Evolutionary conservation across 2,113 vertebrate genomes (phyloP).

Genomic region (Oncorhynchus mykiss): DNA sequence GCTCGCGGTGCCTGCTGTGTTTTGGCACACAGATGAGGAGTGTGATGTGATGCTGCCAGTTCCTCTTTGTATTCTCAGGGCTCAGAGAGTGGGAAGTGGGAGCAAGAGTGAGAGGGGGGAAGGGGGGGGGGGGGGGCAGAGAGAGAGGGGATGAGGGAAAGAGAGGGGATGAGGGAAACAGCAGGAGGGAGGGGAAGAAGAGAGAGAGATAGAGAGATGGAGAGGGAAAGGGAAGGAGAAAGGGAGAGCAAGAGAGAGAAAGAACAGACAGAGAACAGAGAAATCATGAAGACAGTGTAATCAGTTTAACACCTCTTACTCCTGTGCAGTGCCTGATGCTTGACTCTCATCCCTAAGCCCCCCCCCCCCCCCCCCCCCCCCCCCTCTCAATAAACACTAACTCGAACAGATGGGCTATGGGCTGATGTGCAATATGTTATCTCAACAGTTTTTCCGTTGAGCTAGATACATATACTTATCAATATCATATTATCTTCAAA

Average conservation of each 20-base stretch:
- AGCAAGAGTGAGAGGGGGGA: slow-evolving; percentile 10
- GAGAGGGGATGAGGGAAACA: slow-evolving; percentile 29
- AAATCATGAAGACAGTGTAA: slow-evolving; percentile 38
- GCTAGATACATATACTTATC: slow-evolving; percentile 11
- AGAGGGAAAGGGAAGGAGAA: not conserved
- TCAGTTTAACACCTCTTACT: slow-evolving; percentile 53
- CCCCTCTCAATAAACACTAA: slow-evolving; percentile 32
- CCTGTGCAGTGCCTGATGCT: slow-evolving; percentile 40
- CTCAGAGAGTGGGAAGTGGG: slow-evolving; percentile 39
- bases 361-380: not conserved
- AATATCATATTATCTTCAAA: slow-evolving; percentile 17
- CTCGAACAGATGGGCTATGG: slow-evolving; percentile 21
- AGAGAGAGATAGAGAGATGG: not conserved
- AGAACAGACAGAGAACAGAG: slow-evolving; percentile 22
- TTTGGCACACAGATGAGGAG: slow-evolving; percentile 49
- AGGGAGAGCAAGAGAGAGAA: not conserved
- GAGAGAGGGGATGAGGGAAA: slow-evolving; percentile 24
- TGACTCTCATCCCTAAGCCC: slow-evolving; percentile 43
- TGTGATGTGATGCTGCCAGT: slow-evolving; percentile 47
- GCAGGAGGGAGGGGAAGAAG: not conserved
- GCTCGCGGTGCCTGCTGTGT: slow-evolving; percentile 40
- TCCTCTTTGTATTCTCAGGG: slow-evolving; percentile 57
- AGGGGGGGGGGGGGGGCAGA: too few species aligned
- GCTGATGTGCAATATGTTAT: slow-evolving; percentile 23
- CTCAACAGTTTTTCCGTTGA: slow-evolving; percentile 27